phyloP scores from a whole-genome alignment of 2,888 invertebrate species.

The Lissonota sp. region DNA sequence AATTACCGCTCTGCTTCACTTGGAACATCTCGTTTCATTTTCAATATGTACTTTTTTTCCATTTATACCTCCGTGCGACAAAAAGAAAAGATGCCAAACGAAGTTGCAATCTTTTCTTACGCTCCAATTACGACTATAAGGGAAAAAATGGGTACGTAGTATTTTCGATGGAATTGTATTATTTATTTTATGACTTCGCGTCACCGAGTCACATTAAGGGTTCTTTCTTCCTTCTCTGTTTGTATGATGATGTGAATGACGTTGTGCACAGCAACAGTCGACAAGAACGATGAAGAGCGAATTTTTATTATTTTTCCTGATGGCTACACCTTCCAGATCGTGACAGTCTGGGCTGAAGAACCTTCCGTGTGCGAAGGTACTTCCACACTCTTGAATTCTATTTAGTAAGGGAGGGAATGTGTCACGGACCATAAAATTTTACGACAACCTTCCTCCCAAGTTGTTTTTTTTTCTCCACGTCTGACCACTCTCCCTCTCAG shows the following conservation, averaged over 20 bases:
- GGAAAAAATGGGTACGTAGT: background rate
- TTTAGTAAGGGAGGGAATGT: slow-evolving; percentile 39
- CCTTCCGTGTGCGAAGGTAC: slow-evolving; percentile 15
- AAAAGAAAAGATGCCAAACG: background rate
- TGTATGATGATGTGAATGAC: background rate
- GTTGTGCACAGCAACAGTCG: background rate
- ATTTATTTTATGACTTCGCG: slow-evolving; percentile 15
- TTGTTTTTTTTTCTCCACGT: slow-evolving; percentile 21
- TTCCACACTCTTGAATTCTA: background rate
- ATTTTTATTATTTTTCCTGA: slow-evolving; percentile 44
- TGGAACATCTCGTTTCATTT: background rate
- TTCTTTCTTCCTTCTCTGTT: background rate
- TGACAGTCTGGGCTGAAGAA: slow-evolving; percentile 11
- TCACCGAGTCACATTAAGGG: slow-evolving; percentile 25
- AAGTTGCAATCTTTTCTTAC: background rate
- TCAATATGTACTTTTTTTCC: background rate
- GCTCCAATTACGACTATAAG: background rate
- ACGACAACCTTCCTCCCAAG: slow-evolving; percentile 46
- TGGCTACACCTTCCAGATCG: background rate
- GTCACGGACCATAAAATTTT: slow-evolving; percentile 65
- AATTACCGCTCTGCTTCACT: background rate
- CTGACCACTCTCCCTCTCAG: slow-evolving; percentile 6
- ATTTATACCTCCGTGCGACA: background rate
- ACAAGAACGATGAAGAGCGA: slow-evolving; percentile 3
- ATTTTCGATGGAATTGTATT: slow-evolving; percentile 24